Conservation (phyloP, 2,797 vertebrate species). For the Pangasius mekongensis region DNA sequence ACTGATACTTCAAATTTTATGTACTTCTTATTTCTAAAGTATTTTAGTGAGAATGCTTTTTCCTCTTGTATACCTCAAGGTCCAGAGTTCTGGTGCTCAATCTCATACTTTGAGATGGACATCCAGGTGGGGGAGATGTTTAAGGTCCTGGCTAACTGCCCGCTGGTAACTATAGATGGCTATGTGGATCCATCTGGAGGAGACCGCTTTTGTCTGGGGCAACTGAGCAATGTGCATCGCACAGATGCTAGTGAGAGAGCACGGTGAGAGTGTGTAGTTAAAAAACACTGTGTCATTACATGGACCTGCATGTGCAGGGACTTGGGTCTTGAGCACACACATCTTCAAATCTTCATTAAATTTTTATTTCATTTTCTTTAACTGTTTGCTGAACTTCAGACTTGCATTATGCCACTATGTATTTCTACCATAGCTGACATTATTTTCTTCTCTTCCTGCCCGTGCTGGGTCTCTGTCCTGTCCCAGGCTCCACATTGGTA, state of each 20-base stretch:
- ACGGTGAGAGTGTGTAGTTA: conserved; percentile 51
- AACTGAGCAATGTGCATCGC: conserved; percentile 70
- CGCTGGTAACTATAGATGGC: conserved; percentile 68
- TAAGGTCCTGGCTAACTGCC: conserved; percentile 68
- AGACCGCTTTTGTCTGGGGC: conserved; percentile 67
- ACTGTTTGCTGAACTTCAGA: background rate
- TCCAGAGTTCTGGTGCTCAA: conserved; percentile 72
- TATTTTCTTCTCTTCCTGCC: background rate
- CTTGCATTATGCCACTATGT: background rate
- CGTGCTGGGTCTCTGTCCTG: background rate
- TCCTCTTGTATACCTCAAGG: conserved; percentile 55
- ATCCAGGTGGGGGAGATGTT: conserved; percentile 70
- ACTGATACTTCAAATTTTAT: background rate
- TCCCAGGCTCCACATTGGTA: conserved; percentile 66
- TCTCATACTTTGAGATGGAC: conserved; percentile 72
- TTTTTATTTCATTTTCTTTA: background rate
- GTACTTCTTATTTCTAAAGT: background rate
- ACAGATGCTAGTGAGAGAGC: conserved; percentile 68
- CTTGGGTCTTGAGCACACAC: background rate
- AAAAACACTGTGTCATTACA: background rate
- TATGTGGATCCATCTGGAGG: conserved; percentile 70
- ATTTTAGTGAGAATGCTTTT: background rate
- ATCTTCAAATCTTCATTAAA: background rate
- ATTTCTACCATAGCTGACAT: background rate
- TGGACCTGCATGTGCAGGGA: background rate